Evolutionary conservation across 1,140 invertebrate genomes (phyloP).

Genomic region (Drosophila quadrilineata): DNA sequence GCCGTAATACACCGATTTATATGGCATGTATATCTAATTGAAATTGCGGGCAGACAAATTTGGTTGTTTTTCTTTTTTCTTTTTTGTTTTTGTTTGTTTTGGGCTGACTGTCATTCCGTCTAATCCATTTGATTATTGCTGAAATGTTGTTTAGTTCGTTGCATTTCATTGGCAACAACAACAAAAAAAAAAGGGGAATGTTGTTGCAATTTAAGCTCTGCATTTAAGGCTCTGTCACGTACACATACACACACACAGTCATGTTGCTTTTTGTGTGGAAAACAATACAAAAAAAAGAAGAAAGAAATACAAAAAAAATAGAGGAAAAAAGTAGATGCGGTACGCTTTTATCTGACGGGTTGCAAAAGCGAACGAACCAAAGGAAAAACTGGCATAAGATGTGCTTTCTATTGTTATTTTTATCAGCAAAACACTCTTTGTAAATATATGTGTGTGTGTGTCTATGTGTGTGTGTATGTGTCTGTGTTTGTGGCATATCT

Average conservation of each 20-base stretch:
- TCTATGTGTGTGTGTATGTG: constrained; percentile 11
- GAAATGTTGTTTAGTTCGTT: constrained; percentile 41
- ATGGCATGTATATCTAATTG: neutral
- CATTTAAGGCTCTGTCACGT: constrained; percentile 2
- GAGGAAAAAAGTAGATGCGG: too few relatives aligned
- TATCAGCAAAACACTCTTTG: constrained; percentile 24
- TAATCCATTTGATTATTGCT: constrained; percentile 50
- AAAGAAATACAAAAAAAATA: too few relatives aligned
- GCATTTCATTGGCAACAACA: constrained; percentile 27
- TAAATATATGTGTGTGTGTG: neutral
- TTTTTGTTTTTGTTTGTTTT: neutral
- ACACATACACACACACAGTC: neutral
- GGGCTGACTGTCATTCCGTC: constrained; percentile 11
- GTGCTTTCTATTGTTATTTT: constrained; percentile 41
- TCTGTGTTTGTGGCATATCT: constrained; percentile 29
- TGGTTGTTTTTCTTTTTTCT: neutral
- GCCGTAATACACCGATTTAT: neutral
- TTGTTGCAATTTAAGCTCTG: neutral
- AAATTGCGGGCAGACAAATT: too few relatives aligned
- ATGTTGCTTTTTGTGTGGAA: neutral
- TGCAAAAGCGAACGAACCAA: constrained; percentile 3
- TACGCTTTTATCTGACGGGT: constrained; percentile 18
- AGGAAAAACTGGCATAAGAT: constrained; percentile 2
- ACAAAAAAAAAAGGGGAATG: too few relatives aligned
- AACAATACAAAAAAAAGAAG: constrained; percentile 20